Percentiles rank a stretch among this genome's conserved stretches.
These are phyloP conservation scores for Diabrotica undecimpunctata DNA, from an alignment of 1,140 invertebrate species.

Conservation along the genomic window DNA sequence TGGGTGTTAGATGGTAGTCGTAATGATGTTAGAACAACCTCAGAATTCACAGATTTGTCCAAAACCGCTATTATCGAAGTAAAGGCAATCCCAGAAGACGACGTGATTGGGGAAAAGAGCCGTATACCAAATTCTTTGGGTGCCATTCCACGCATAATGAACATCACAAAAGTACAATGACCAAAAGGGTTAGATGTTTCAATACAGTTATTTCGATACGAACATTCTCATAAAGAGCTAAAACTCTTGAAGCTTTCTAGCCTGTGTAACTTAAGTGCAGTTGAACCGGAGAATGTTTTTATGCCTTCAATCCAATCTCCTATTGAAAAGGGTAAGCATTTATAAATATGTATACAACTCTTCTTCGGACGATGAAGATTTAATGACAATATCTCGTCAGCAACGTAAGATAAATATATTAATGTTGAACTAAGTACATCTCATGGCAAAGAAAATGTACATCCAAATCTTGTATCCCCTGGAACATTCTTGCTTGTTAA, in stretches of 20 bases:
- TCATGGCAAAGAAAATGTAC: slow-evolving; percentile 32
- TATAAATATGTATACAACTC: slow-evolving; percentile 28
- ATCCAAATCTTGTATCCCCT: slow-evolving; percentile 18
- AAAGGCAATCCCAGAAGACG: slow-evolving; percentile 19
- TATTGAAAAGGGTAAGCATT: slow-evolving; percentile 10
- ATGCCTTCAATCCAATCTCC: background rate
- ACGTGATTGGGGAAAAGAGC: too few species aligned
- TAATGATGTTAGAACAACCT: slow-evolving; percentile 48
- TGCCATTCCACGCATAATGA: slow-evolving; percentile 32
- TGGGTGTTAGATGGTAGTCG: too few species aligned
- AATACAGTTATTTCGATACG: slow-evolving; percentile 32
- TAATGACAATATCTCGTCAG: slow-evolving; percentile 29
- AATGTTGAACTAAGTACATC: slow-evolving; percentile 26
- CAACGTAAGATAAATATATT: slow-evolving; percentile 24
- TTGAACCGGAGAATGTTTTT: background rate
- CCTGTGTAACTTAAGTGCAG: background rate
- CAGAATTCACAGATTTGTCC: slow-evolving; percentile 47
- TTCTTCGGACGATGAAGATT: slow-evolving; percentile 33
- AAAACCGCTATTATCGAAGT: slow-evolving; percentile 39
- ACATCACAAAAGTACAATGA: slow-evolving; percentile 35
- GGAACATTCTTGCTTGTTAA: slow-evolving; percentile 15
- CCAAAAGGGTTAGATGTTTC: slow-evolving; percentile 7
- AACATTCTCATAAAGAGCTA: slow-evolving; percentile 30
- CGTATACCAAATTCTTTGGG: slow-evolving; percentile 29
- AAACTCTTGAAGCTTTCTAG: slow-evolving; percentile 29